phyloP scores from a whole-genome alignment of 1,140 invertebrate genomes.

The Limonius californicus region DNA sequence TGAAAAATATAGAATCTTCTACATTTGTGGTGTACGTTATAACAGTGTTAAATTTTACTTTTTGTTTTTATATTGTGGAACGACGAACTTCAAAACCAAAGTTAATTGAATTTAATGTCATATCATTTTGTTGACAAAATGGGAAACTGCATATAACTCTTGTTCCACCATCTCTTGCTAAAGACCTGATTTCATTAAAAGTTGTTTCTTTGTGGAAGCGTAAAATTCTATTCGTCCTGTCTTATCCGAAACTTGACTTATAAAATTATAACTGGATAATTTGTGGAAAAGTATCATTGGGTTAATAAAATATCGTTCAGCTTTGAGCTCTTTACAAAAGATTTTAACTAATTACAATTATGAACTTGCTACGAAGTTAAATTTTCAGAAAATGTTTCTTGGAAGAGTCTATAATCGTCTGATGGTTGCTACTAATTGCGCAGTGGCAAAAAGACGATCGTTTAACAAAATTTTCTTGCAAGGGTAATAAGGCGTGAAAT shows the following conservation, averaged over 20 bases:
- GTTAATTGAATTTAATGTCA: too few relatives aligned
- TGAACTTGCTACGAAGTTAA: neutral
- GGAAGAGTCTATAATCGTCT: too few relatives aligned
- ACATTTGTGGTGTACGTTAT: too few relatives aligned
- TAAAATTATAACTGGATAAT: neutral
- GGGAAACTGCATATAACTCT: neutral
- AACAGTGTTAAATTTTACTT: too few relatives aligned
- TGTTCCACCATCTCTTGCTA: neutral
- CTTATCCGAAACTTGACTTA: neutral
- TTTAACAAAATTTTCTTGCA: too few relatives aligned
- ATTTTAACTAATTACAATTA: neutral
- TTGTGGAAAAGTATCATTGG: neutral
- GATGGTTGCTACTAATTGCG: too few relatives aligned
- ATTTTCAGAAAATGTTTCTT: neutral
- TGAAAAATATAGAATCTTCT: too few relatives aligned
- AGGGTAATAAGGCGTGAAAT: too few relatives aligned
- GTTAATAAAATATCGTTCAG: constrained; percentile 8
- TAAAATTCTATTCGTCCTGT: neutral
- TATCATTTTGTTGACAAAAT: neutral
- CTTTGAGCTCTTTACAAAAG: constrained; percentile 11
- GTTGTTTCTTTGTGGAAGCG: neutral
- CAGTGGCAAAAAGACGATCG: too few relatives aligned
- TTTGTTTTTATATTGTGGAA: too few relatives aligned
- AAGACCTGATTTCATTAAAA: neutral
- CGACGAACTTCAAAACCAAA: too few relatives aligned